Base-by-base conservation (phyloP, 2,888 invertebrate species). In the Ptychoptera albimana region DNA sequence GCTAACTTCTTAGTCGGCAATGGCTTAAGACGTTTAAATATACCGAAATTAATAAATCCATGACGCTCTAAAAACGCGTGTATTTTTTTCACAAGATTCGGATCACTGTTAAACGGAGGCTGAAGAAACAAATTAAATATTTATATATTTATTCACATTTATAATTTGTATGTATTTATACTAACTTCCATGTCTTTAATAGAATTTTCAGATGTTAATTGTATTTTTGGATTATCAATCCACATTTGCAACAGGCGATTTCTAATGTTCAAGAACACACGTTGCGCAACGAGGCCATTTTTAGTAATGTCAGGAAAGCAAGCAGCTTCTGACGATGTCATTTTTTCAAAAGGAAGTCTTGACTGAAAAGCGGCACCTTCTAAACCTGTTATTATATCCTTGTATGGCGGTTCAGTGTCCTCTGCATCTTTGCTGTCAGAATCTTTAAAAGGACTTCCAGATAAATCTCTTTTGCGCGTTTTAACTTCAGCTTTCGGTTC, bases 41-140 rank as follows among this genome's bases (percentile, higher is more conserved):
- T 82, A 0, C 98, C 98, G 70, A 91, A 97, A 68, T 98, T 98
- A 50, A 98, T 93, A 56, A 87, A 92, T 2, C 97, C 96, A 64
- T 96, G 91, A 38, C 98, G 75, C 58, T 96, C 91, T 34, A 98
- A 70, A 63, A 87, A 98, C 1, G 85, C 82, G 67, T 92, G 92
- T 30, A 89, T 77, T 51, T 94, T 75, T 58, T 79, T 74, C 2
- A 93, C 77, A 15, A 97, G 66, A 8, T 78, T 77, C 5, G 81
- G 77, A 65, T 97, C 94, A 58, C 87, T 89, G 63, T 94, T 93
- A 57, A 89, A 97, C 0, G 97, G 96, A 7, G 85, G 73, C 23
- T 23, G 23, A 3, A 23, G 7, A 23, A 23, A 5, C 4, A 5
- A 23, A 5, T 23, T 3, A 7, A 23, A 7, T 7, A 23, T 23